Base-by-base conservation (phyloP, 1,140 invertebrate species). In the Drosophila pseudoananassae region DNA sequence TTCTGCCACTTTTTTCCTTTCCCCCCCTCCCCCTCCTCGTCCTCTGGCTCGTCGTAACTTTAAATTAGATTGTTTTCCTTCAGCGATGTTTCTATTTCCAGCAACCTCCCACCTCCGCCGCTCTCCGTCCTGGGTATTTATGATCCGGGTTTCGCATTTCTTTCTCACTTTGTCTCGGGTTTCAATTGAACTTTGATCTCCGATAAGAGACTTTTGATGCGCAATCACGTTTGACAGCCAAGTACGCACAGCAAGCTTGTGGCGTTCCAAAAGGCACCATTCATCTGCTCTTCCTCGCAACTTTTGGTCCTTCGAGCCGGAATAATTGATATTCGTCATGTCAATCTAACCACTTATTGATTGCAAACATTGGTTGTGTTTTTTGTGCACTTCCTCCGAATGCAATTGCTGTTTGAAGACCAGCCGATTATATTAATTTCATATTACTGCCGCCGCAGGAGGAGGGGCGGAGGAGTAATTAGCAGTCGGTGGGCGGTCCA, bases 61-160 rank as follows among this genome's bases (percentile, higher is more conserved):
- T 84, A 84, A 84, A 84, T 84, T 84, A 84, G 81, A 84, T 84
- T 85, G 76, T 79, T 80, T 43, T 84, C 78, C 64, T 65, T 63
- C 49, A 61, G 15, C 45, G 15, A 59, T 64, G 53, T 74, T 73
- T 74, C 36, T 50, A 70, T 74, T 64, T 40, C 46, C 43, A 56
- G 59, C 20, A 4, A 50, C 31, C 10, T 33, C 31, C 25, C 25
- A 1, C 25, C 25, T 27, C 1, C 25, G 25, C 25, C 4, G 25
- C 25, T 27, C 25, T 0, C 25, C 25, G 25, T 3, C 25, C 25
- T 27, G 25, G 25, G 25, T 27, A 27, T 27, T 27, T 27, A 27
- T 27, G 25, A 7, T 5, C 25, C 25, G 25, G 25, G 25, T 12
- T 36, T 12, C 33, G 12, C 33, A 10, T 12, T 36, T 36, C 12